Conservation (phyloP, 2,113 vertebrate genomes). For the Sylvietta virens region DNA sequence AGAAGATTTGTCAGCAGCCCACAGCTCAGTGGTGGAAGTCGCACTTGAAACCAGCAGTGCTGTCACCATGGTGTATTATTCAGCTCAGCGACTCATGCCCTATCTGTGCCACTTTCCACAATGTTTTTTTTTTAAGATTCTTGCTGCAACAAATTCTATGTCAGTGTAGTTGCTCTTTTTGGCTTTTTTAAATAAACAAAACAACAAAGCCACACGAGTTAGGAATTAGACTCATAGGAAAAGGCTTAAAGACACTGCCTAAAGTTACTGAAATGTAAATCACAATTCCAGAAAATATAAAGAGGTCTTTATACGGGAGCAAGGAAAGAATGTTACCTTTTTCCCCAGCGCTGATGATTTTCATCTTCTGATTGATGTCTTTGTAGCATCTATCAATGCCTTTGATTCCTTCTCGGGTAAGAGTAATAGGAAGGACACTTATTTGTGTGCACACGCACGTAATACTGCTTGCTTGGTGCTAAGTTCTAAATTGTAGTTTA, state of each 20-base stretch:
- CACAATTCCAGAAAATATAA: not conserved
- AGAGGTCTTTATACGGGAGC: not conserved
- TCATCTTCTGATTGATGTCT: not conserved
- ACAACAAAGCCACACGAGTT: not conserved
- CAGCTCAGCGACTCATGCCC: not conserved
- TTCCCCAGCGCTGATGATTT: not conserved
- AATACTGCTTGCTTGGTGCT: not conserved
- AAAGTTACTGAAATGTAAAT: not conserved
- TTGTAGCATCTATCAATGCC: not conserved
- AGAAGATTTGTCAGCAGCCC: not conserved
- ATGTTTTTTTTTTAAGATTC: not conserved
- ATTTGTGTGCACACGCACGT: rapidly evolving
- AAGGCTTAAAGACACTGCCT: not conserved
- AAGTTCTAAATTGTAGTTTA: not conserved
- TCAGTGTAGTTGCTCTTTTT: not conserved
- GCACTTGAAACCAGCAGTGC: not conserved
- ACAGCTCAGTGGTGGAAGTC: not conserved
- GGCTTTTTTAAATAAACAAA: not conserved
- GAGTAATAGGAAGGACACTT: not conserved
- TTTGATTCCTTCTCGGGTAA: not conserved
- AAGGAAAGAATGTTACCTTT: not conserved
- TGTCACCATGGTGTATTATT: not conserved
- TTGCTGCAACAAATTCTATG: not conserved
- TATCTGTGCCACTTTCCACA: not conserved
- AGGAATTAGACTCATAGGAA: not conserved